Conservation (phyloP, 2,888 invertebrate genomes). For the Lordiphosa andalusiaca region DNA sequence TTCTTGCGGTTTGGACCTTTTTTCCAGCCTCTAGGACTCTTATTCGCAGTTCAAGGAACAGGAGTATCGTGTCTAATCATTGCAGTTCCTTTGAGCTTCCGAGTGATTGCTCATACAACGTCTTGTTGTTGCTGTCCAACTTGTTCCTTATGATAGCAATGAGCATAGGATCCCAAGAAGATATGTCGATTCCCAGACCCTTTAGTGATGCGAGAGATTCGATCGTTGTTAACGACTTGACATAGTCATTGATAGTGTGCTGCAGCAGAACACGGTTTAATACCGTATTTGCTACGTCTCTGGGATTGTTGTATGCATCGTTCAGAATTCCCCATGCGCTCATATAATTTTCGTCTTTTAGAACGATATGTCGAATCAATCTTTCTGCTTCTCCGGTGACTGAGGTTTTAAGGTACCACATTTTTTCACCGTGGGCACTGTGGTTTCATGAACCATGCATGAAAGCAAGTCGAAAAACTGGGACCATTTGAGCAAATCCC, state of each 20-base stretch:
- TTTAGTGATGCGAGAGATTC: not conserved
- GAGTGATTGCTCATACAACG: slow-evolving; percentile 1
- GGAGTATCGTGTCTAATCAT: not conserved
- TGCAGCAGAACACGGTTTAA: not conserved
- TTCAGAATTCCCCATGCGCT: not conserved
- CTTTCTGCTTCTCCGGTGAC: not conserved
- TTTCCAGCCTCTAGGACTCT: not conserved
- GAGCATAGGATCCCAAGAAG: not conserved
- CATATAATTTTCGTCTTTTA: not conserved
- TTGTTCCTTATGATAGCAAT: not conserved
- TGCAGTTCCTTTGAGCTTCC: not conserved
- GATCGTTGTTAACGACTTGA: not conserved
- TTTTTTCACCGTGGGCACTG: too few relatives aligned
- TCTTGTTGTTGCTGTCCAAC: not conserved
- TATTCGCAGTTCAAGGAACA: slow-evolving; percentile 4
- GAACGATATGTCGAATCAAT: not conserved
- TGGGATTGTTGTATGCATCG: slow-evolving; percentile 1
- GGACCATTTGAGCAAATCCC: too few relatives aligned
- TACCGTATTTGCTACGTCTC: not conserved
- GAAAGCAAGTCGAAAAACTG: too few relatives aligned
- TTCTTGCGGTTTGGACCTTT: too few relatives aligned
- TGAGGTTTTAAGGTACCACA: too few relatives aligned
- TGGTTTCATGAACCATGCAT: too few relatives aligned
- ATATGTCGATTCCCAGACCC: not conserved
- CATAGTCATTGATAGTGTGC: not conserved